These are phyloP conservation scores for Haliclystus octoradiatus DNA, from an alignment of 30 jellyfish, hydroid and myxozoan species.

Conservation along the genomic window DNA sequence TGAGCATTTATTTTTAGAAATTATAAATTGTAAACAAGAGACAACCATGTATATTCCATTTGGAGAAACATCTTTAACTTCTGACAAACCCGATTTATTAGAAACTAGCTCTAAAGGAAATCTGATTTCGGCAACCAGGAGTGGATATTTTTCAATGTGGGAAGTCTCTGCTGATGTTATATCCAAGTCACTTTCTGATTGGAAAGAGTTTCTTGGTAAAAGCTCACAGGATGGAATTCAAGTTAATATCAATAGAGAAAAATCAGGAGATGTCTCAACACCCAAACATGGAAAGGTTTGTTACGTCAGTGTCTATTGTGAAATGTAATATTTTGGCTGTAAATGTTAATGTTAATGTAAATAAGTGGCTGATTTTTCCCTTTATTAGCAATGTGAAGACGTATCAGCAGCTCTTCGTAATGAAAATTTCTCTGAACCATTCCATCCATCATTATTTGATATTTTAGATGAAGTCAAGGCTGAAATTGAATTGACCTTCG, in stretches of 20 bases:
- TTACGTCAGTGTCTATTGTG: neutral
- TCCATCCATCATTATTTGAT: no score
- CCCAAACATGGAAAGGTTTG: neutral
- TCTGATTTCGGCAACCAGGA: neutral
- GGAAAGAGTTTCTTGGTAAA: neutral
- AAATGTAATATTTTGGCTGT: no score
- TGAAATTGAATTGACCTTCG: no score
- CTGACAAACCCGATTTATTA: neutral
- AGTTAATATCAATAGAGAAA: neutral
- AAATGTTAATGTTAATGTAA: no score
- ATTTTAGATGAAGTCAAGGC: no score
- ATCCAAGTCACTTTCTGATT: neutral
- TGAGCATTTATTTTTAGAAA: neutral
- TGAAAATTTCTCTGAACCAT: no score
- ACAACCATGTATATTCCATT: neutral
- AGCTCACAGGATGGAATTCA: neutral
- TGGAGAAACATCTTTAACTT: neutral
- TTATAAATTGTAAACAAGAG: neutral
- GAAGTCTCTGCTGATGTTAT: neutral
- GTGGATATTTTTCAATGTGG: neutral
- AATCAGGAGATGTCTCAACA: neutral
- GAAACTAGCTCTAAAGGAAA: neutral
- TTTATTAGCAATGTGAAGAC: no score
- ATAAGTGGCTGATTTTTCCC: no score
- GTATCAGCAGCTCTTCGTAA: no score